Percentiles rank a stretch among this genome's conserved stretches.
Conservation (phyloP, 1,140 invertebrate species). For the Macrostomum lignano region DNA sequence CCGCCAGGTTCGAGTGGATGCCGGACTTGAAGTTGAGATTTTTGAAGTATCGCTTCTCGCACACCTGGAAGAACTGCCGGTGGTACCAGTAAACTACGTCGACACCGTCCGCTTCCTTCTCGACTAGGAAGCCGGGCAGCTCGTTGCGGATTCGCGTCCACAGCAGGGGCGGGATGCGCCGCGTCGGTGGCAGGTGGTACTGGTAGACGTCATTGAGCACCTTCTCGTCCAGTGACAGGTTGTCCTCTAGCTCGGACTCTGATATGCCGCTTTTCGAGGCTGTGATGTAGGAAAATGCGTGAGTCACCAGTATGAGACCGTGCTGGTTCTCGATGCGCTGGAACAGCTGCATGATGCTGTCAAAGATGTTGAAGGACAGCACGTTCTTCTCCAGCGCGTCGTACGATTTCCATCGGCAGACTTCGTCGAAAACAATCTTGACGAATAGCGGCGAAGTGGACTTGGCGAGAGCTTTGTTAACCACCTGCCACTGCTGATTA, state of each 20-base stretch:
- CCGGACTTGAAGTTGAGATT: conserved; percentile 81
- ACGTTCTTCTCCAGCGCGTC: conserved; percentile 66
- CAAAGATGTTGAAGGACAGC: conserved; percentile 71
- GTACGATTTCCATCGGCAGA: conserved; percentile 80
- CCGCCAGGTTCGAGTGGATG: conserved; percentile 82
- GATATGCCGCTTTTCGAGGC: conserved; percentile 64
- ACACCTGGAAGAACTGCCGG: conserved; percentile 24
- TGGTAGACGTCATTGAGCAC: conserved; percentile 86
- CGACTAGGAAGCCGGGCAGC: conserved; percentile 71
- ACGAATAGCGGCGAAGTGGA: conserved; percentile 88
- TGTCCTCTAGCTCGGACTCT: conserved; percentile 67
- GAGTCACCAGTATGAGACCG: conserved; percentile 61
- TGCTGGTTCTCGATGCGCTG: conserved; percentile 66
- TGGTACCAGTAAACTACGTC: conserved; percentile 94
- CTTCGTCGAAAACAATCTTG: conserved; percentile 57
- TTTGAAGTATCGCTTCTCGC: conserved; percentile 73
- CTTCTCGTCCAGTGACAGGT: conserved; percentile 62
- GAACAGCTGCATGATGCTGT: conserved; percentile 83
- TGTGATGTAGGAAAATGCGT: conserved; percentile 71
- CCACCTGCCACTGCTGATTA: conserved; percentile 51
- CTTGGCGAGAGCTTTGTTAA: conserved; percentile 56
- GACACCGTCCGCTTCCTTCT: conserved; percentile 77
- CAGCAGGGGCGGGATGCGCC: conserved; percentile 65
- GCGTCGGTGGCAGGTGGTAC: conserved; percentile 74
- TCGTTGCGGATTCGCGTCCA: conserved; percentile 84